Conservation (phyloP, 2,888 invertebrate genomes). For the Heliconius hortense region DNA sequence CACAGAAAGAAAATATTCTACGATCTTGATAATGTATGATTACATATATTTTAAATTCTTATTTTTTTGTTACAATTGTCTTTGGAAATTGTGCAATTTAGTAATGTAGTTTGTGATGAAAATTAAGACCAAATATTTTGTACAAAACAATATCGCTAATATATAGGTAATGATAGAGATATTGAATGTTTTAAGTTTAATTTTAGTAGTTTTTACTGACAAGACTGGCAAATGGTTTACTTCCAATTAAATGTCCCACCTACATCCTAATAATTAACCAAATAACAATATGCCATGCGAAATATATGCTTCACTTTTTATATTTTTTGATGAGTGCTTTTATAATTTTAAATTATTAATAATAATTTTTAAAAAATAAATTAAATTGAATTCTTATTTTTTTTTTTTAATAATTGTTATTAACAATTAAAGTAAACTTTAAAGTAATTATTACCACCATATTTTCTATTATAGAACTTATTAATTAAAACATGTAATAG, state of each 20-base stretch:
- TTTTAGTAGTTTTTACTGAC: background rate
- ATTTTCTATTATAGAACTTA: too few species aligned
- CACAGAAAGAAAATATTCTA: background rate
- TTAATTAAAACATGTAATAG: too few species aligned
- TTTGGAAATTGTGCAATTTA: background rate
- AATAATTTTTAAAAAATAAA: too few species aligned
- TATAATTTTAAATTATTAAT: too few species aligned
- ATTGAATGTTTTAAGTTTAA: background rate
- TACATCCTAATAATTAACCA: background rate
- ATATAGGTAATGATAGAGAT: background rate
- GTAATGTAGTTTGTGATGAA: background rate
- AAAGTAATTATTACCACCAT: too few species aligned
- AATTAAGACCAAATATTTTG: slow-evolving; percentile 28
- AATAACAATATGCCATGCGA: slow-evolving; percentile 22
- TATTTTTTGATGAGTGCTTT: background rate
- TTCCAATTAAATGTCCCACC: background rate
- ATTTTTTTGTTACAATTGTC: background rate
- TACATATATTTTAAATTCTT: background rate
- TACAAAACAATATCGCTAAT: slow-evolving; percentile 28
- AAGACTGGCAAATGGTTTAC: background rate
- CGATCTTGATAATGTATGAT: background rate
- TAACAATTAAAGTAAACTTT: too few species aligned
- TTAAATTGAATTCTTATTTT: too few species aligned
- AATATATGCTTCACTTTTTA: background rate
- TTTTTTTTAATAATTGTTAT: too few species aligned